Conservation (phyloP, 2,797 vertebrate genomes). For the Linurgus olivaceus region DNA sequence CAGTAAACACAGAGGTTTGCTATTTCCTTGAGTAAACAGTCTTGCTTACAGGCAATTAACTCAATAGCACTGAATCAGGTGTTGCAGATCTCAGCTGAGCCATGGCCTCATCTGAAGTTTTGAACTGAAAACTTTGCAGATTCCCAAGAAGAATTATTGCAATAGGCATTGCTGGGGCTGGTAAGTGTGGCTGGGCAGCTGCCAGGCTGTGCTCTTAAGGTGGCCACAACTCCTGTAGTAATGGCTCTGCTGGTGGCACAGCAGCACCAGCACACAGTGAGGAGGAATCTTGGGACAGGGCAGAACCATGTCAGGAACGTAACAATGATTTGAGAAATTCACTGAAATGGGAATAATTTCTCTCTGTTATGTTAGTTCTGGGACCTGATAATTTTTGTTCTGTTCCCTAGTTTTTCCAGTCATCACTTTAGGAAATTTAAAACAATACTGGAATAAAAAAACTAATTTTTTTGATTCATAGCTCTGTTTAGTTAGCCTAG, state of each 20-base stretch:
- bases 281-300: not conserved
- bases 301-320: not conserved
- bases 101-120: not conserved
- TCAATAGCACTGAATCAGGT: not conserved
- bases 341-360: not conserved
- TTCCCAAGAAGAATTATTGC: not conserved
- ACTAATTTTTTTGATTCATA: fast-evolving
- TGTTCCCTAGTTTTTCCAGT: not conserved
- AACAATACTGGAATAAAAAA: not conserved
- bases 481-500: not conserved
- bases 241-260: not conserved
- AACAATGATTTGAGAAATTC: not conserved
- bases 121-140: not conserved
- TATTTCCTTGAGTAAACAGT: not conserved
- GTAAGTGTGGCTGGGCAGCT: not conserved
- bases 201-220: not conserved
- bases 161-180: not conserved
- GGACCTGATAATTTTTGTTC: not conserved
- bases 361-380: not conserved
- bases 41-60: not conserved
- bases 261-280: not conserved
- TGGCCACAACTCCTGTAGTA: not conserved
- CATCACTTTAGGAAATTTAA: not conserved
- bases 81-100: not conserved
- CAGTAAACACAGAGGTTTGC: not conserved